phyloP scores from a whole-genome alignment of 2,113 vertebrate species.

The Heterochromis multidens region DNA sequence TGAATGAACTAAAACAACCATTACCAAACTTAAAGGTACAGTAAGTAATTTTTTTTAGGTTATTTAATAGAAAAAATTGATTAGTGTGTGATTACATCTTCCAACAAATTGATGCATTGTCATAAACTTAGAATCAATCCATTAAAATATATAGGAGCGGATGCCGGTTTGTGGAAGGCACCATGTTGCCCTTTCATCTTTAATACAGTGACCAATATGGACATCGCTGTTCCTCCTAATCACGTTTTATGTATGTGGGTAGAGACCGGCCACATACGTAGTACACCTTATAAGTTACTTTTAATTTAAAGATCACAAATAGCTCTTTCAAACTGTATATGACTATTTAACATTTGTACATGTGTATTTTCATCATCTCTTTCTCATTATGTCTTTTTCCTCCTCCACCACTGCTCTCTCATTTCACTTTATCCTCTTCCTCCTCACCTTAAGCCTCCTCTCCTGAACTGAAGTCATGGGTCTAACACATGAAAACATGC shows the following conservation, averaged over 20 bases:
- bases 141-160: background rate
- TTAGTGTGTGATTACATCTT: no score
- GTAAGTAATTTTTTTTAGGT: no score
- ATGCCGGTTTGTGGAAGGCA: background rate
- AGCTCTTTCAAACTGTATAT: background rate
- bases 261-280: background rate
- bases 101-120: background rate
- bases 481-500: background rate
- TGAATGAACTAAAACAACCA: background rate
- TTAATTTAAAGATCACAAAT: background rate
- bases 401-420: background rate
- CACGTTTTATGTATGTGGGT: background rate
- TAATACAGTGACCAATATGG: background rate
- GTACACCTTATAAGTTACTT: background rate
- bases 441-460: background rate
- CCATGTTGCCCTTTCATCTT: background rate
- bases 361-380: background rate
- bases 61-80: no score
- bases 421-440: no score
- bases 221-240: background rate
- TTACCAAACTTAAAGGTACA: background rate
- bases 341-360: background rate
- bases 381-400: background rate
- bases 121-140: background rate
- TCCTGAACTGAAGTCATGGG: background rate